phyloP scores from a whole-genome alignment of 2,797 vertebrate species.

The Dryobates pubescens region DNA sequence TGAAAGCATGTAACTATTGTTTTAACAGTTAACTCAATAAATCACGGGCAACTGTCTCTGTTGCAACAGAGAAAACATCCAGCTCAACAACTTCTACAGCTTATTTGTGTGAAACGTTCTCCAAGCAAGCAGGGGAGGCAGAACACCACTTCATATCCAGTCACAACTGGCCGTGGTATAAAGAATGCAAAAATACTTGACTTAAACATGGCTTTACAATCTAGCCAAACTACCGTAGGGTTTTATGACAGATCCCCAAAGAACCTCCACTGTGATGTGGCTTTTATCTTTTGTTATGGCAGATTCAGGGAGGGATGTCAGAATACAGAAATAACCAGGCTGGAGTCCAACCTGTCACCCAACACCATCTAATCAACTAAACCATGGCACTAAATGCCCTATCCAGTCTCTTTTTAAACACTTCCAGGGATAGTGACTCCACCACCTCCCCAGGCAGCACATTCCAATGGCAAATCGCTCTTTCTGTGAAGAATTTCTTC shows the following conservation, averaged over 20 bases:
- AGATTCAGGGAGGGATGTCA: neutral
- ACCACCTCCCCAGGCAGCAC: no score
- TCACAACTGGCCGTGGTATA: neutral
- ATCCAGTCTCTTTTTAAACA: no score
- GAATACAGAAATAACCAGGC: no score
- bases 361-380: no score
- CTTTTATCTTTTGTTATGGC: neutral
- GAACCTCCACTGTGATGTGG: neutral
- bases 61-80: neutral
- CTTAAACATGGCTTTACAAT: neutral
- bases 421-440: no score
- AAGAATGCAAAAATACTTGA: neutral
- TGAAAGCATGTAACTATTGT: neutral
- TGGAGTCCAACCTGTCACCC: no score
- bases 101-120: neutral
- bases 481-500: no score
- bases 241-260: neutral
- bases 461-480: no score
- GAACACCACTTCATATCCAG: neutral
- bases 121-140: neutral
- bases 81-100: neutral
- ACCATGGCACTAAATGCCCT: no score
- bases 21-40: neutral
- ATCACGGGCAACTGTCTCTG: neutral
- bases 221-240: neutral